Conservation (phyloP, 1,140 invertebrate species). For the Brachionus paranguensis region DNA sequence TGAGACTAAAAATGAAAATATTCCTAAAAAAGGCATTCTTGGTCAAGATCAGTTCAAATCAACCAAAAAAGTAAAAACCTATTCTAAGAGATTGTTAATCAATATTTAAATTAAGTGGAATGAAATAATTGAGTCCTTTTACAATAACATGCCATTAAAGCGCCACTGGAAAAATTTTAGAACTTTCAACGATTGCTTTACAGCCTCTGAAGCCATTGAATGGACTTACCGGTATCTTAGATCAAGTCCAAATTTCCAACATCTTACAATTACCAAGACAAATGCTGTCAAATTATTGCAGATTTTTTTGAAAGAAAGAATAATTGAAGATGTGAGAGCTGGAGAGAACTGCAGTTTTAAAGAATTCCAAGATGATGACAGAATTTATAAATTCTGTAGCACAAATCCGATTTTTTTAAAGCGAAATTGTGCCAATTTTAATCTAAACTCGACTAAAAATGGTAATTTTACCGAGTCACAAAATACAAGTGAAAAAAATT, state of each 20-base stretch:
- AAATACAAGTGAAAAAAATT: not conserved
- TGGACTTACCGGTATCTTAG: constrained; percentile 20
- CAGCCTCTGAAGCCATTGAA: constrained; percentile 28
- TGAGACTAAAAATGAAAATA: not conserved
- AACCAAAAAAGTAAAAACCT: not conserved
- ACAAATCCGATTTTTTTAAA: not conserved
- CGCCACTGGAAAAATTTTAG: constrained; percentile 33
- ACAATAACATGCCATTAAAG: constrained; percentile 14
- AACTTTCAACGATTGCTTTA: constrained; percentile 26
- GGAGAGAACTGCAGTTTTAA: not conserved
- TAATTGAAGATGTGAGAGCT: constrained; percentile 26
- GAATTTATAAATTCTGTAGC: constrained; percentile 6
- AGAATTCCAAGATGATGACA: constrained; percentile 35
- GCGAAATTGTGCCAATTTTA: not conserved
- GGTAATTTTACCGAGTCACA: not conserved
- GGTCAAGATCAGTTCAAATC: constrained; percentile 19
- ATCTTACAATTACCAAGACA: not conserved
- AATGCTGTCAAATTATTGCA: constrained; percentile 29
- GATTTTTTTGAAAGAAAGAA: constrained; percentile 36
- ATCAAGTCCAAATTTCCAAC: constrained; percentile 21
- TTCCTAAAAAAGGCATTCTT: not conserved
- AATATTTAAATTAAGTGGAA: constrained; percentile 26
- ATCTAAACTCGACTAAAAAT: not conserved
- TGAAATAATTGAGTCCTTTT: constrained; percentile 26
- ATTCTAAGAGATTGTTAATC: not conserved